Conservation (phyloP, 2,113 vertebrate species). For the Felis chaus region DNA sequence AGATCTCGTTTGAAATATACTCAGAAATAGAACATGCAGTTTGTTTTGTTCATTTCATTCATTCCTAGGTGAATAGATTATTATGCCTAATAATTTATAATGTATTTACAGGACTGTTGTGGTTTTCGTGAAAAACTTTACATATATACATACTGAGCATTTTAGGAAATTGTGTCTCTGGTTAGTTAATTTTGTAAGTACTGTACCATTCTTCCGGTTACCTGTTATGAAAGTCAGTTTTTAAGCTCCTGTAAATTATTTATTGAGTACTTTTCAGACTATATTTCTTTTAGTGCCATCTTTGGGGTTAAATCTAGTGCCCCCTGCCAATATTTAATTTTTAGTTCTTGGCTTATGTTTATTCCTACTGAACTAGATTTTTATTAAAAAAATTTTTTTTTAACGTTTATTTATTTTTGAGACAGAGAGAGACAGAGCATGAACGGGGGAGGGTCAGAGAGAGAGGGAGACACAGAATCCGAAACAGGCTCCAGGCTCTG, state of each 20-base stretch:
- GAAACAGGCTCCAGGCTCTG: too few relatives aligned
- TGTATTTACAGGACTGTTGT: neutral
- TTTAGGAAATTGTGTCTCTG: neutral
- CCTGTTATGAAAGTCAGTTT: neutral
- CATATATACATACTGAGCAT: neutral
- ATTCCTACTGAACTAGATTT: neutral
- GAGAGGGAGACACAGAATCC: too few relatives aligned
- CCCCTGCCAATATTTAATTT: neutral
- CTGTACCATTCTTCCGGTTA: neutral
- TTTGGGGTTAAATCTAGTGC: neutral
- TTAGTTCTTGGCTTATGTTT: neutral
- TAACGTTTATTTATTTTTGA: too few relatives aligned
- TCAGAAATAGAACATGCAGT: neutral
- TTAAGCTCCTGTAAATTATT: neutral
- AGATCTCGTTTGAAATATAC: neutral
- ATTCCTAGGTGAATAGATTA: neutral
- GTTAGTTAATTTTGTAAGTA: neutral
- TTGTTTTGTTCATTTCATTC: neutral
- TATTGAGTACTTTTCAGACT: neutral
- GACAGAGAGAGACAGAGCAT: too few relatives aligned
- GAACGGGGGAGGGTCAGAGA: too few relatives aligned
- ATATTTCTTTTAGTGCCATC: neutral
- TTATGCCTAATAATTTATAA: neutral
- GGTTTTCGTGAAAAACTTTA: neutral
- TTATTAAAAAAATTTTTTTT: too few relatives aligned